Evolutionary conservation across 2,113 vertebrate species (phyloP), one percentile per base, ranked within the genome.

Genomic region (Cinclus cinclus): DNA sequence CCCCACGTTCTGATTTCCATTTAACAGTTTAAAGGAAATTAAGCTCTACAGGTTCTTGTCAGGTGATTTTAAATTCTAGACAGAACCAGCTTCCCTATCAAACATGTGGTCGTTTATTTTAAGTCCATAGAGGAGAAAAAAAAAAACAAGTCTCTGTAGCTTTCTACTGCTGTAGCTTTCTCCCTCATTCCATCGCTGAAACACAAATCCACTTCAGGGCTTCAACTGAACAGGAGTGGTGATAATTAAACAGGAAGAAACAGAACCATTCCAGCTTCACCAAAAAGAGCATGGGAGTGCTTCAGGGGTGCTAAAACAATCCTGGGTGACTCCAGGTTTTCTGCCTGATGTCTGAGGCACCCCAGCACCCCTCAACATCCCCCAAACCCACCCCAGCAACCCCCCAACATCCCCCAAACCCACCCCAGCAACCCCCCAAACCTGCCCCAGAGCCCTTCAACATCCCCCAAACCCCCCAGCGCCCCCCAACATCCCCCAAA

Each of bases 21-120:
- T 90, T 87, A 91, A 75, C 46, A 94, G 52, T 46, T 90, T 64
- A 92, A 91, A 83, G 55, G 82, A 65, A 94, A 91, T 87, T 91
- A 87, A 97, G 55, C 46, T 79, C 91, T 83, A 73, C 75, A 62
- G 63, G 62, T 89, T 76, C 81, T 85, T 87, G 80, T 81, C 64
- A 79, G 59, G 69, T 58, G n/a, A 85, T 85, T 73, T 87, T 73
- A 65, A 73, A 87, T n/a, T 92, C 78, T 73, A 88, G 84, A 89
- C 70, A 94, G 82, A 95, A 59, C 7, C 52, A 85, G 67, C 59
- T 87, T 56, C 78, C 23, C 13, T 50, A 73, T 53, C 5, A 3
- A 87, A 58, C 31, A 42, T 53, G 79, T 31, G 67, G n/a, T 41
- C 58, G 0, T 84, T 86, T 89, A 78, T 59, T 92, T 14, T 25